These are phyloP conservation scores for Pristionchus pacificus DNA, from an alignment of 1,140 invertebrate species.

Conservation along the genomic window DNA sequence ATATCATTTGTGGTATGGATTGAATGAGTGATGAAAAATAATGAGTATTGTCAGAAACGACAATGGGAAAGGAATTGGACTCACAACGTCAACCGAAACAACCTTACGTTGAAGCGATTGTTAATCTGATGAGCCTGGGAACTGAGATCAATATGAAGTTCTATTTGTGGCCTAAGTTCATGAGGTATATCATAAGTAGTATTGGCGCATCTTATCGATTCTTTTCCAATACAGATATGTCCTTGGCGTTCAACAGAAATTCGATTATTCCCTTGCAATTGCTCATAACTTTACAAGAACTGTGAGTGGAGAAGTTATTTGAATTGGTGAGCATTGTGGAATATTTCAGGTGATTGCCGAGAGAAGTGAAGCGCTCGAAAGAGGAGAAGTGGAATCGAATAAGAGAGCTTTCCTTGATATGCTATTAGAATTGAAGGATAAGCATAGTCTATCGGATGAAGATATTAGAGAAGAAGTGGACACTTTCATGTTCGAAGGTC, in stretches of 20 bases:
- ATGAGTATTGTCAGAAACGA: constrained; percentile 64
- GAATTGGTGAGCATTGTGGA: background rate
- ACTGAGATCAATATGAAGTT: constrained; percentile 28
- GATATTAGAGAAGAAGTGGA: constrained; percentile 70
- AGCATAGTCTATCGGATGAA: constrained; percentile 66
- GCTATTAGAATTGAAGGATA: constrained; percentile 74
- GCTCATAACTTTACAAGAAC: background rate
- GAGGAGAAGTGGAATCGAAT: background rate
- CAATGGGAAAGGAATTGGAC: constrained; percentile 73
- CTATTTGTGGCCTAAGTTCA: constrained; percentile 70
- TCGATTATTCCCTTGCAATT: background rate
- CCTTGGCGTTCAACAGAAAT: background rate
- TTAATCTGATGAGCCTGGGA: constrained; percentile 9
- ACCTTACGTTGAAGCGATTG: constrained; percentile 72
- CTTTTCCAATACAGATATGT: background rate
- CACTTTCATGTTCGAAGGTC: constrained; percentile 76
- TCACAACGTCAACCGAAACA: constrained; percentile 69
- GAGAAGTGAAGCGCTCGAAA: background rate
- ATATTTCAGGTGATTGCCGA: background rate
- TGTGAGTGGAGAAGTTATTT: background rate
- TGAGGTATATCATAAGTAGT: constrained; percentile 79
- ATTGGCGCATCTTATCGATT: too few relatives aligned
- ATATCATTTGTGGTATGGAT: constrained; percentile 71
- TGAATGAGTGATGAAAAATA: background rate
- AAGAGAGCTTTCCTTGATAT: constrained; percentile 83